Evolutionary conservation across 2,113 vertebrate genomes (phyloP).

Genomic region (Syngnathus typhle): DNA sequence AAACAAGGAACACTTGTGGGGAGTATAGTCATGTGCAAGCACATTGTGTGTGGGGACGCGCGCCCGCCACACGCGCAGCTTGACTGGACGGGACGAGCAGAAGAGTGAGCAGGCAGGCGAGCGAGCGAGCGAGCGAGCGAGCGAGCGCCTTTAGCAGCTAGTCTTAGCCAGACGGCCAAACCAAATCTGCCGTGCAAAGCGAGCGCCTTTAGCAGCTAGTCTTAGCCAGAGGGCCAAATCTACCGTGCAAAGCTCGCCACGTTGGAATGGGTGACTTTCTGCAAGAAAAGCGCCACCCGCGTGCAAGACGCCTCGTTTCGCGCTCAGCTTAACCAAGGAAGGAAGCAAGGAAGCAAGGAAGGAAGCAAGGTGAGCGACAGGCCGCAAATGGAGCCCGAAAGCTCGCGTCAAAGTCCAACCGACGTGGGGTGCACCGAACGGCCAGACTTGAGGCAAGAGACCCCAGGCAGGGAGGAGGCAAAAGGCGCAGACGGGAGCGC

Average conservation of each 20-base stretch:
- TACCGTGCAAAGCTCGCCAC: neutral
- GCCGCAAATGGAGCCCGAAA: conserved; percentile 64
- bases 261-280: neutral
- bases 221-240: neutral
- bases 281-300: neutral
- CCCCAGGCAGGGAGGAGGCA: conserved; percentile 53
- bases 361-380: conserved; percentile 13
- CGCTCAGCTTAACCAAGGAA: neutral
- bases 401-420: conserved; percentile 53
- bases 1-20: no score
- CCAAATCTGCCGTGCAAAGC: neutral
- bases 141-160: neutral
- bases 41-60: neutral
- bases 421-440: conserved; percentile 33
- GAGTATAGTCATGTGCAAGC: no score
- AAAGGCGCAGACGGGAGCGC: conserved; percentile 24
- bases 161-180: neutral
- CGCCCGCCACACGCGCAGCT: neutral
- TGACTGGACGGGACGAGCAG: neutral
- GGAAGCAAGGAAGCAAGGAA: no score
- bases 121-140: neutral
- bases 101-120: no score
- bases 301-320: neutral
- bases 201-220: neutral
- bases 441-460: conserved; percentile 52